Conservation (phyloP, 1,140 invertebrate species). For the Apolygus lucorum region DNA sequence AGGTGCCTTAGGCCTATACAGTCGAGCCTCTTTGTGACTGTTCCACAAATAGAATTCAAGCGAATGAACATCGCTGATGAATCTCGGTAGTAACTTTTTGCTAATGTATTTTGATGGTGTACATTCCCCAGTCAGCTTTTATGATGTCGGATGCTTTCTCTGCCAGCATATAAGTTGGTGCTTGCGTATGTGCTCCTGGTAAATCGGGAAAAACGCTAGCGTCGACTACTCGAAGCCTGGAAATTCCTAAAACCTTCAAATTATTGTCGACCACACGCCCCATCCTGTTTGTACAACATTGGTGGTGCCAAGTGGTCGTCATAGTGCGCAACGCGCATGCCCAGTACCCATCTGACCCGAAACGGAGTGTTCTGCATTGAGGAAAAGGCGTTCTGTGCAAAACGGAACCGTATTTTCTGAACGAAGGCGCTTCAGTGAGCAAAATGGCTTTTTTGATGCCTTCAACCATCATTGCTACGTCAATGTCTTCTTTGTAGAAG, state of each 20-base stretch:
- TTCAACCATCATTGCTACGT: conserved; percentile 56
- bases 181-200: conserved; percentile 62
- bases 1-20: no score
- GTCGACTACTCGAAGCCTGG: conserved; percentile 63
- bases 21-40: no score
- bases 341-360: conserved; percentile 59
- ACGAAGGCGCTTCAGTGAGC: conserved; percentile 49
- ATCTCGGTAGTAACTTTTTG: no score
- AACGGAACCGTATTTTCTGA: conserved; percentile 48
- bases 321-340: conserved; percentile 57
- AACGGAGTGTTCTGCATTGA: conserved; percentile 45
- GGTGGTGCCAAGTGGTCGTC: conserved; percentile 57
- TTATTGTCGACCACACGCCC: conserved; percentile 52
- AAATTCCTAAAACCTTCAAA: conserved; percentile 57
- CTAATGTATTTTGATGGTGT: not conserved
- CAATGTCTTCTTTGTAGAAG: conserved; percentile 56
- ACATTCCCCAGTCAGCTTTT: conserved; percentile 46
- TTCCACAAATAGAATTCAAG: no score
- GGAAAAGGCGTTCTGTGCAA: conserved; percentile 50
- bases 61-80: no score
- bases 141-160: conserved; percentile 79
- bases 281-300: conserved; percentile 48
- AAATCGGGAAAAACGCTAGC: conserved; percentile 64
- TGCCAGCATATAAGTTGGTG: conserved; percentile 71
- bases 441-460: conserved; percentile 53